Evolutionary conservation across 2,113 vertebrate genomes (phyloP), one percentile per base, ranked within the genome.

Genomic region (Salvelinus alpinus): DNA sequence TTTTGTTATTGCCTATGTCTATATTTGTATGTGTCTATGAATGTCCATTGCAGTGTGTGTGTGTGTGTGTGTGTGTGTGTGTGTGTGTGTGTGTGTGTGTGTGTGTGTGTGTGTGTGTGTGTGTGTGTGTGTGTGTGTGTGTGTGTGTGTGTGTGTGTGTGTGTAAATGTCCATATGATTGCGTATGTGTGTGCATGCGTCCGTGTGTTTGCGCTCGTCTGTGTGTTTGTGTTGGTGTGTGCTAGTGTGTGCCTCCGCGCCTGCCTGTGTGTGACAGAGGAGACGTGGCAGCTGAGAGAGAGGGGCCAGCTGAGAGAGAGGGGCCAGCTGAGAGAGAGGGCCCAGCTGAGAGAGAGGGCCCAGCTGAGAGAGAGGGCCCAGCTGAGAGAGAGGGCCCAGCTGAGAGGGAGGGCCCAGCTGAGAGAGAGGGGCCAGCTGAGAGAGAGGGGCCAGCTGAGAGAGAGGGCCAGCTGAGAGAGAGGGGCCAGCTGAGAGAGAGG

Each of bases 361-460:
- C 59, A 65, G 72, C 44, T 79, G 72, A 75, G 47, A 3, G 7
- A 59, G 67, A 76, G 24, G 77, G 16, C 13, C 65, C 59, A 65
- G 72, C 59, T 79, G 78, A 75, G 47, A 3, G 7, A 24, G 67
- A 76, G 18, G 77, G 16, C 12, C 54, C 38, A 65, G 72, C 59
- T 79, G 78, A 74, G 47, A 12, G 7, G 38, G 67, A 76, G 34
- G 77, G 16, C 13, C 54, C 59, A 65, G 72, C 59, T 75, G 78
- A 75, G 47, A 14, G 7, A 59, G 67, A 71, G 34, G 77, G 27
- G 27, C 0, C 27, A 29, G 27, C 3, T 29, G 3, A 29, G 3
- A 29, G 27, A 29, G 3, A 29, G 29, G 29, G 29, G 29, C 29
- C 29, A 29, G 29, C 29, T 29, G 29, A 29, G 29, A 29, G 29